These are phyloP conservation scores for Solenodon paradoxus DNA, from an alignment of 2,113 vertebrate genomes.

Conservation along the genomic window DNA sequence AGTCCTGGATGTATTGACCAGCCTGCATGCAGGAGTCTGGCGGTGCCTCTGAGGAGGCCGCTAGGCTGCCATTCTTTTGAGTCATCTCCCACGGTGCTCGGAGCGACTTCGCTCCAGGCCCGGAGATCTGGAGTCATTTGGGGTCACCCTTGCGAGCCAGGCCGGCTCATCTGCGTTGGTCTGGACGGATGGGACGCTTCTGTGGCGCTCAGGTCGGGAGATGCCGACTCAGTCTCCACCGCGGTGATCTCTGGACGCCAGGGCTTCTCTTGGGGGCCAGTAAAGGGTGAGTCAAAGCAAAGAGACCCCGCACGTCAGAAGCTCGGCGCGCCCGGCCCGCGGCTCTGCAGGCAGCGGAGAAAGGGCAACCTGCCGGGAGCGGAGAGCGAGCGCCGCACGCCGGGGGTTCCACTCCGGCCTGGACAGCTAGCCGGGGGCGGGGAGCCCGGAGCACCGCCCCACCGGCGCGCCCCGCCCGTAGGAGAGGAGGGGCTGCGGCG, in stretches of 20 bases:
- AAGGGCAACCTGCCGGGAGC: background rate
- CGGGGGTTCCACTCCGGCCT: rapidly evolving
- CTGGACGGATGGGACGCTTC: background rate
- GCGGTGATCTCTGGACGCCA: background rate
- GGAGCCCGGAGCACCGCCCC: conserved; percentile 48
- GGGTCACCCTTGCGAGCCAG: background rate
- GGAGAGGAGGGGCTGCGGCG: conserved; percentile 71
- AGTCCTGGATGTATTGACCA: background rate
- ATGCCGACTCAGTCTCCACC: background rate
- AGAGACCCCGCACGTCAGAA: background rate
- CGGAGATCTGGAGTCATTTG: background rate
- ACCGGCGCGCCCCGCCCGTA: conserved; percentile 66
- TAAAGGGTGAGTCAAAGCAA: background rate
- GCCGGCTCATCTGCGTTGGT: background rate
- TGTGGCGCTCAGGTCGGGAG: background rate
- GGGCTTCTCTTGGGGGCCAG: background rate
- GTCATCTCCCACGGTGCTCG: background rate
- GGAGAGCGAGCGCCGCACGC: rapidly evolving
- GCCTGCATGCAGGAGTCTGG: background rate
- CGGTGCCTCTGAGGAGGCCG: background rate
- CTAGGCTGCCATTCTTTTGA: background rate
- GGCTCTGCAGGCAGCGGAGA: background rate
- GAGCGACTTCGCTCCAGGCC: background rate
- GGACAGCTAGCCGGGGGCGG: background rate
- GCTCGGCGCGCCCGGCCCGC: background rate